Base-by-base conservation (phyloP, 2,888 invertebrate genomes). In the Myopa testacea region DNA sequence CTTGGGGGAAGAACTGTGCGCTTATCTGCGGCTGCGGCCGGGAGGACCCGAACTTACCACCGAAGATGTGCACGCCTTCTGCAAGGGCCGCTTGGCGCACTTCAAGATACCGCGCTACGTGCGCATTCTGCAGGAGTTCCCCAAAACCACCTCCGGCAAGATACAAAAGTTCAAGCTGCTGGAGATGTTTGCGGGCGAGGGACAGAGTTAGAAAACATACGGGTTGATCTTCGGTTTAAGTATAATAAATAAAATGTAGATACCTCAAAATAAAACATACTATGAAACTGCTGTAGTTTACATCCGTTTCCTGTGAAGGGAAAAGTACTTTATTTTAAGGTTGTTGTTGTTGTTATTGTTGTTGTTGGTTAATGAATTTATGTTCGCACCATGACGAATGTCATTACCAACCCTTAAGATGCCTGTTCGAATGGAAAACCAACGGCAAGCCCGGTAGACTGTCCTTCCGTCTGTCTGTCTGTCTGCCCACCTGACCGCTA, bases 81-180 rank as follows among this genome's bases (percentile, higher is more conserved):
- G 93, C 82, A 92, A 91, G 84, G 93, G 92, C 68, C 91, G 92
- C 91, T 90, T 96, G 71, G 91, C 95, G 0, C 91, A 93, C 83
- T 95, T 92, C 87, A 96, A 95, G 88, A 91, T 95, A 63, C 95
- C 96, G 0, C 91, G 91, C 38, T 92, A 93, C 86, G 87, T 95
- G 3, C 86, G 90, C 75, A 91, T 94, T 83, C 90, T 93, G 0
- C 89, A 92, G 0, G 91, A 91, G 0, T 95, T 93, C 86, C 95
- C 95, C 0, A 92, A 93, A 85, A 96, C 95, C 0, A 89, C 91
- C 0, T 93, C 94, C 1, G 95, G 95, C n/a, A 96, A 95, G 89
- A 91, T 95, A 78, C 93, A 94, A 85, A 95, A 95, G 86, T 92
- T 90, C 81, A 89, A 90, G 81, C 84, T 93, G 65, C 86, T 85